Evolutionary conservation across 2,888 invertebrate species (phyloP), one percentile per base, ranked within the genome.

Genomic region (Metellina segmentata): DNA sequence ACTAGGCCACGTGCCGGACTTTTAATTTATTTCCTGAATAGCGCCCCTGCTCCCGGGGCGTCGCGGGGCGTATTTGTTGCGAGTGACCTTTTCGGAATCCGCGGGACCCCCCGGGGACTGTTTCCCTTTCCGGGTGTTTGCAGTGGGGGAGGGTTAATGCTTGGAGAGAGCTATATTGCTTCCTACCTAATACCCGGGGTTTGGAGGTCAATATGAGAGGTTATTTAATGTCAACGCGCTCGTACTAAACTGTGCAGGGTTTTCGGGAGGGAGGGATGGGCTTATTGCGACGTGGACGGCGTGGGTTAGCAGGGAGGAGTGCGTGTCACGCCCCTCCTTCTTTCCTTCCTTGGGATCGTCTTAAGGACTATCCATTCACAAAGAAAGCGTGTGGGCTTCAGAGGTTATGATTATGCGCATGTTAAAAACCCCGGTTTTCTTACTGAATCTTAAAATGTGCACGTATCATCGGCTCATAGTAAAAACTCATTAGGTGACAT

Each of bases 91-190:
- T 85, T 79, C 83, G 85, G 82, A 82, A 79, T 89, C 89, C 83
- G 11, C 19, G 71, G 74, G 69, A 34, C 85, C 83, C 83, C 82
- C 89, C 69, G n/a, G 78, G 83, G 77, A 34, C 72, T 72, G 53
- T 85, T 85, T 85, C 89, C 89, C 83, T 77, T 85, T 89, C 83
- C 83, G 78, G 83, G 83, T 90, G 89, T 90, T 90, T 90, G 83
- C 89, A 90, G 83, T 78, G 49, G 85, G 85, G 89, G 87, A 85
- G 91, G 87, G 81, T 91, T 91, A 91, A 91, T 91, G 85, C 87
- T 51, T 16, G 71, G 20, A 75, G 75, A 70, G 69, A 19, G 52
- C 53, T 52, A 91, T 91, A 91, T 91, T 91, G 91, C 91, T 72
- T 82, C 86, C 75, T 52, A 77, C 69, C 83, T 79, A 79, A 90